Evolutionary conservation across 2,888 invertebrate species (phyloP), one percentile per base, ranked within the genome.

Genomic region (Camptogramma bilineatum): DNA sequence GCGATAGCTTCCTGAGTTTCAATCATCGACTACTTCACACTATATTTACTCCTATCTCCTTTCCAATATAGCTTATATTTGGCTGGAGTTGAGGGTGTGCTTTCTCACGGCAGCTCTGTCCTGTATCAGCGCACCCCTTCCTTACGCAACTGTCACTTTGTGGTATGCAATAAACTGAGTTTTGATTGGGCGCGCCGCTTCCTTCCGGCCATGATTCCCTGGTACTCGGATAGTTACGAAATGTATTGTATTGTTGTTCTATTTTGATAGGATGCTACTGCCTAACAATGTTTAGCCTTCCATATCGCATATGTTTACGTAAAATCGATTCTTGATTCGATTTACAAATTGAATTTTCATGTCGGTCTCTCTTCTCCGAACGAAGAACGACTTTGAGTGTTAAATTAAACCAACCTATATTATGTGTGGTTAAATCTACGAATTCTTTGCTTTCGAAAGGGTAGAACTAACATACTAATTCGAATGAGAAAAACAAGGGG

Each of bases 71-170:
- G 66, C 21, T 60, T 19, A 62, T 39, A 48, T 59, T 68, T 7
- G 56, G 17, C 16, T 54, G n/a, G 13, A 52, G 60, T 44, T 48
- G 47, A 50, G 55, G 57, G 48, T 52, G 17, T 50, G 44, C 62
- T 66, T 69, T 80, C 81, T 73, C 77, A 77, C 76, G 74, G 72
- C 66, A 73, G 64, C 71, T 66, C 61, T 68, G 73, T 67, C 66
- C 73, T 54, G 73, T 61, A 74, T 72, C 62, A 73, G 70, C 73
- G 72, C 79, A 78, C 81, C 82, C 80, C 70, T 63, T 75, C 65
- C 66, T 82, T 78, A 75, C 79, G 73, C 75, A 77, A 82, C 75
- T 69, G 28, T 28, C 28, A 28, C 28, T 28, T n/a, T 70, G 68
- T 70, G 71, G 67, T 62, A 69, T 73, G 72, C 64, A 70, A 61